A percentile compares a stretch with the other conserved stretches of the same genome.
Evolutionary conservation across 1,140 invertebrate genomes (phyloP).

Genomic region (Pseudomyrmex gracilis): DNA sequence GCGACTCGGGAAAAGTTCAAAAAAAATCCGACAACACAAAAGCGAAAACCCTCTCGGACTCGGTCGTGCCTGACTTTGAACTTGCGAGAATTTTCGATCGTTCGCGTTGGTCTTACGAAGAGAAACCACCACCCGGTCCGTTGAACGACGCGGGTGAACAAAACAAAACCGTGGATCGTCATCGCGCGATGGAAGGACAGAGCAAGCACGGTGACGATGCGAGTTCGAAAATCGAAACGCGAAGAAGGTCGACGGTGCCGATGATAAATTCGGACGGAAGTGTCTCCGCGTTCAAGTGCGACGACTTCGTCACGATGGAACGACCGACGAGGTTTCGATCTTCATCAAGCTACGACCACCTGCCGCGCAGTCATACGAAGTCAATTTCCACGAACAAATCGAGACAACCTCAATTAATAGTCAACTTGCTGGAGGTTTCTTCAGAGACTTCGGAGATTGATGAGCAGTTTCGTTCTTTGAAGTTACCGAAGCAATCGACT

Average conservation of each 20-base stretch:
- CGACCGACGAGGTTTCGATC: not conserved
- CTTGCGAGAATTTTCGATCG: not conserved
- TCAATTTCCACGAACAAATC: not conserved
- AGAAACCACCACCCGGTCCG: not conserved
- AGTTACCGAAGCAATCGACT: not conserved
- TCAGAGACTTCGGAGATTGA: not conserved
- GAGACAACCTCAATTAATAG: constrained; percentile 1
- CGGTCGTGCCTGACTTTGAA: not conserved
- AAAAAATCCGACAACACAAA: not conserved
- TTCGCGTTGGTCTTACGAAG: no score
- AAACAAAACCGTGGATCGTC: not conserved
- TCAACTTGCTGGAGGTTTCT: not conserved
- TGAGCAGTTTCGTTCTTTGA: not conserved
- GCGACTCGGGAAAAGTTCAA: not conserved
- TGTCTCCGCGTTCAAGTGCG: not conserved
- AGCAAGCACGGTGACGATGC: not conserved
- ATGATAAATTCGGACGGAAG: not conserved
- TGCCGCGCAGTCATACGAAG: not conserved
- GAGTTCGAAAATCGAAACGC: not conserved
- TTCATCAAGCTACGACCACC: not conserved
- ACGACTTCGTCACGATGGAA: not conserved
- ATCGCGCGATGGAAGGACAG: not conserved
- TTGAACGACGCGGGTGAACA: not conserved
- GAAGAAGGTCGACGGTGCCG: not conserved
- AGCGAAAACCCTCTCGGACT: not conserved